phyloP scores from a whole-genome alignment of 2,113 vertebrate genomes.

The Oryzias celebensis region DNA sequence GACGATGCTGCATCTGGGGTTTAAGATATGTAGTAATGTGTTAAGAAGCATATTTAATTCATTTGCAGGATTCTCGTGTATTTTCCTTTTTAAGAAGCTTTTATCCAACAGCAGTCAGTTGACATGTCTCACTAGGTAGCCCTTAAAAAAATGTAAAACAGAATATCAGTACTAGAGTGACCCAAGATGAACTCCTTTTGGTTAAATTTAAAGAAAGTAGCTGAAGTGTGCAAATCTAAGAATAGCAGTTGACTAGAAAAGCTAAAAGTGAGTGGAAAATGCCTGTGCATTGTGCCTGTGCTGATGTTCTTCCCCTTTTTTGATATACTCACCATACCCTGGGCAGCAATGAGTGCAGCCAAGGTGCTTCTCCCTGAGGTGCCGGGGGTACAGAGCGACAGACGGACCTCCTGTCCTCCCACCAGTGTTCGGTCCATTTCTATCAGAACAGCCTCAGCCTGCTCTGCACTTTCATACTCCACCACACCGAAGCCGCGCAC shows the following conservation, averaged over 20 bases:
- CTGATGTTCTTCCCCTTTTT: not conserved
- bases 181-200: no score
- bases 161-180: no score
- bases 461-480: constrained; percentile 88
- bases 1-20: constrained; percentile 5
- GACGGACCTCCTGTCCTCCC: constrained; percentile 82
- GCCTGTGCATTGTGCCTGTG: not conserved
- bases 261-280: not conserved
- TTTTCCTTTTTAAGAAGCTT: not conserved
- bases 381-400: constrained; percentile 92
- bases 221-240: no score
- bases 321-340: constrained; percentile 88
- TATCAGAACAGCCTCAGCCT: constrained; percentile 85
- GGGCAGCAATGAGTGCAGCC: constrained; percentile 92
- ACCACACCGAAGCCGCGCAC: constrained; percentile 89
- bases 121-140: no score
- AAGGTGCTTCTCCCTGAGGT: constrained; percentile 92
- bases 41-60: not conserved
- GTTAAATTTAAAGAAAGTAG: no score
- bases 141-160: no score
- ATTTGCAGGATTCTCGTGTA: not conserved
- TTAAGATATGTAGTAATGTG: not conserved
- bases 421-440: constrained; percentile 78
- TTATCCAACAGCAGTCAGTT: not conserved
- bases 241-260: no score